phyloP scores from a whole-genome alignment of 1,140 invertebrate species.

The Drosophila lowei region DNA sequence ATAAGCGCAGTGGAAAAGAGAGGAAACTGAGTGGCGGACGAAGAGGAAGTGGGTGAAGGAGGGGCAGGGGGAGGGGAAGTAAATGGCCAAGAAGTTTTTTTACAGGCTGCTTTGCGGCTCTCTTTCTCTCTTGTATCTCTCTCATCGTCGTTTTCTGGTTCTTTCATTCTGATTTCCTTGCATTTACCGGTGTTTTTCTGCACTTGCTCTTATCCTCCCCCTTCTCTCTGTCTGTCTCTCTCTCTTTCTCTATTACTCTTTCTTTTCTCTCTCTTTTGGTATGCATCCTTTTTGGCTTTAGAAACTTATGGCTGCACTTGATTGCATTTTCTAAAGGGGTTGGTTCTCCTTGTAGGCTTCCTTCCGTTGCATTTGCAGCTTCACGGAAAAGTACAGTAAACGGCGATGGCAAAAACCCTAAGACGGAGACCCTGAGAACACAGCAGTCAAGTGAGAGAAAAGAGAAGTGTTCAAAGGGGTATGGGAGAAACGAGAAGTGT shows the following conservation, averaged over 20 bases:
- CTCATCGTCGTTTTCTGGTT: conserved; percentile 22
- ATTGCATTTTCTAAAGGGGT: conserved; percentile 61
- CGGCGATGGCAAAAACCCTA: conserved; percentile 44
- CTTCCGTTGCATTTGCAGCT: conserved; percentile 38
- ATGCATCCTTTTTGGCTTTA: conserved; percentile 25
- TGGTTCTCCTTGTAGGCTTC: conserved; percentile 30
- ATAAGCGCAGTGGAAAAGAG: conserved; percentile 10
- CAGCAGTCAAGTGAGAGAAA: neutral
- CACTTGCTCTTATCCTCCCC: conserved; percentile 12
- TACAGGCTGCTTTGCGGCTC: conserved; percentile 1
- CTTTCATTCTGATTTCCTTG: conserved; percentile 55
- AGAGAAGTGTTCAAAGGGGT: no score
- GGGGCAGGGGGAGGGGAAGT: conserved; percentile 8
- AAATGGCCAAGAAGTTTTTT: conserved; percentile 39
- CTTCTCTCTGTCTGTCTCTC: no score
- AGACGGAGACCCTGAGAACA: conserved; percentile 29
- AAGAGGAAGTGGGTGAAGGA: conserved; percentile 3
- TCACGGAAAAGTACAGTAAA: conserved; percentile 52
- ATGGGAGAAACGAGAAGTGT: no score
- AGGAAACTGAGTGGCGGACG: conserved; percentile 8
- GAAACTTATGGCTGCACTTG: conserved; percentile 12
- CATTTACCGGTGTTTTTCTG: conserved; percentile 43
- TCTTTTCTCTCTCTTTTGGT: neutral
- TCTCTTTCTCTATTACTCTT: conserved; percentile 5
- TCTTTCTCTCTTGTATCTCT: neutral